Base-by-base conservation (phyloP, 2,888 invertebrate genomes). In the Podotricha telesiphe region DNA sequence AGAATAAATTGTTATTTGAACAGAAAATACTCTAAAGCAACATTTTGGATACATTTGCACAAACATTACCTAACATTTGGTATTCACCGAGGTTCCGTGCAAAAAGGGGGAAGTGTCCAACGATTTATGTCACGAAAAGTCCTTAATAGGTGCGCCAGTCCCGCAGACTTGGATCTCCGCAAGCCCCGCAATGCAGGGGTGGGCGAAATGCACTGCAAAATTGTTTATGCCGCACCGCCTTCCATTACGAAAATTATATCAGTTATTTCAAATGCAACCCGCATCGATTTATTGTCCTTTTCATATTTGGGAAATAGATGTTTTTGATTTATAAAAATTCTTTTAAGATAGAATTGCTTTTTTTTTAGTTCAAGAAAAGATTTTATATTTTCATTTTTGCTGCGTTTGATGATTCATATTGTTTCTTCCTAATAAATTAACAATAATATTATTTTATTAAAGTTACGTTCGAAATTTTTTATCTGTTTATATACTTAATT, bases 221-320 rank as follows among this genome's bases (percentile, higher is more conserved):
- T 79, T 79, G 81, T 82, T 82, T 64, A 65, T 63, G 53, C 69
- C 63, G 69, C 69, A 50, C 56, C 71, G 67, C 73, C 67, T 65
- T 73, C 74, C 72, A 77, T 78, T 75, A 77, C 71, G 68, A 72
- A 74, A 76, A 77, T 78, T 76, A 75, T 76, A 77, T 77, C 74
- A 77, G 75, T 76, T 73, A 72, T 62, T 62, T 56, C 37, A 47
- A 65, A 70, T 65, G 37, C 53, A 47, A 56, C 51, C n/a, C 56
- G 61, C 61, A 67, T 53, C 65, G 65, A 61, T 61, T 61, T 55
- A 65, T 58, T 20, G 51, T 22, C 11, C n/a, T 59, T 69, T 69
- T 50, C n/a, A 17, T 45, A n/a, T 59, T 28, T 59, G 22, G 51
- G n/a, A 1, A 15, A 19, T 45, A 42, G 22, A 42, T 19, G 20